phyloP scores from a whole-genome alignment of 1,140 invertebrate species.

The Atopsyche davidsoni region DNA sequence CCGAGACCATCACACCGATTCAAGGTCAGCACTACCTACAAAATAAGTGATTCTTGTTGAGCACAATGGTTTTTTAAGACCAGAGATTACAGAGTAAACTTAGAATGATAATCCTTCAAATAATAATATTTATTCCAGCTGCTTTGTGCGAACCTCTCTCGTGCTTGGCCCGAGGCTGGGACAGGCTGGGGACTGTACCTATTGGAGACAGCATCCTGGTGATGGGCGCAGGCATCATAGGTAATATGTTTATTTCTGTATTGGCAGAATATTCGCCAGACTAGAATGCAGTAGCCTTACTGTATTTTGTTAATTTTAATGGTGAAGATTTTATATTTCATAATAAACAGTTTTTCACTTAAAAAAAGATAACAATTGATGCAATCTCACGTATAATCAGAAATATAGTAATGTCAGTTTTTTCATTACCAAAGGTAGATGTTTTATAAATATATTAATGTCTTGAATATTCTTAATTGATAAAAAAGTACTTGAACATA shows the following conservation, averaged over 20 bases:
- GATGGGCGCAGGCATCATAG: constrained; percentile 65
- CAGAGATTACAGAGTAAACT: too few relatives aligned
- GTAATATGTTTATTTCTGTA: too few relatives aligned
- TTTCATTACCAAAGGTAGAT: too few relatives aligned
- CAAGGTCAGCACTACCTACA: constrained; percentile 43
- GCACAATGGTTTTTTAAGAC: too few relatives aligned
- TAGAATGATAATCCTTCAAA: neutral
- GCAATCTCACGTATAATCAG: neutral
- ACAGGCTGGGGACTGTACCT: constrained; percentile 51
- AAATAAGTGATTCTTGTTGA: too few relatives aligned
- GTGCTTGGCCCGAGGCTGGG: constrained; percentile 61
- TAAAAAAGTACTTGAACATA: too few relatives aligned
- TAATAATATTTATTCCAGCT: constrained; percentile 36
- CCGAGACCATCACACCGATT: constrained; percentile 47
- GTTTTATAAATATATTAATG: too few relatives aligned
- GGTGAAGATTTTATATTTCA: neutral
- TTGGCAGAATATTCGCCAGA: too few relatives aligned
- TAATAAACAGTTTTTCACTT: neutral
- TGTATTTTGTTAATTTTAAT: too few relatives aligned
- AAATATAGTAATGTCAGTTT: too few relatives aligned
- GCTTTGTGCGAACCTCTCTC: constrained; percentile 61
- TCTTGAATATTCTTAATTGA: too few relatives aligned
- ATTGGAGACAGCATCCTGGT: constrained; percentile 58
- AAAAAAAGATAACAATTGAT: neutral
- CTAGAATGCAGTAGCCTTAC: too few relatives aligned